Base-by-base conservation (phyloP, 2,888 invertebrate genomes). In the Orchestes rusci region DNA sequence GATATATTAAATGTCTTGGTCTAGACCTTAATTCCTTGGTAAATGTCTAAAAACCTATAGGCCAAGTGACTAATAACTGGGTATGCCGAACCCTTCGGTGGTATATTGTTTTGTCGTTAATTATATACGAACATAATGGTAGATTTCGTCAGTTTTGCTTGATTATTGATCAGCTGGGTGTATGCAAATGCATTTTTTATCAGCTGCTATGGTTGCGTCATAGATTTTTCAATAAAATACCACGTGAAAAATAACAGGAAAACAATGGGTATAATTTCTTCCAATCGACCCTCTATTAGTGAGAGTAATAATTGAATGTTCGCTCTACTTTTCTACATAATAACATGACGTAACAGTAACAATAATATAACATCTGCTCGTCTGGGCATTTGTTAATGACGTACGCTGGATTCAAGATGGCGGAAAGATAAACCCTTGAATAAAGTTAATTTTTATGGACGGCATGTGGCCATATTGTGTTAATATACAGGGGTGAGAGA, bases 21-120 rank as follows among this genome's bases (percentile, higher is more conserved):
- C 45, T 45, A 50, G 50, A 50, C 50, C 50, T 50, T 37, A 45
- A 50, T 50, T 39, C 45, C 37, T 18, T 43, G 43, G 43, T 47
- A 43, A 43, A 47, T 43, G 43, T 27, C 43, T 47, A 18, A 39
- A 47, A 39, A 36, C 28, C 38, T 39, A 47, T 43, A 35, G 43
- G 39, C 42, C 38, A 42, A 32, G 10, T 7, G 23, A 23, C 10
- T n/a, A n/a, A n/a, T n/a, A n/a, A n/a, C n/a, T n/a, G n/a, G n/a
- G n/a, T n/a, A n/a, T n/a, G n/a, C n/a, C n/a, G n/a, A n/a, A n/a
- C n/a, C n/a, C n/a, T n/a, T n/a, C n/a, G n/a, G n/a, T n/a, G n/a
- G n/a, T n/a, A n/a, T n/a, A n/a, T n/a, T n/a, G n/a, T n/a, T n/a
- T n/a, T n/a, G n/a, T n/a, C n/a, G n/a, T n/a, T n/a, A n/a, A n/a